Evolutionary conservation across 2,113 vertebrate species (phyloP).

Genomic region (Mesitornis unicolor): DNA sequence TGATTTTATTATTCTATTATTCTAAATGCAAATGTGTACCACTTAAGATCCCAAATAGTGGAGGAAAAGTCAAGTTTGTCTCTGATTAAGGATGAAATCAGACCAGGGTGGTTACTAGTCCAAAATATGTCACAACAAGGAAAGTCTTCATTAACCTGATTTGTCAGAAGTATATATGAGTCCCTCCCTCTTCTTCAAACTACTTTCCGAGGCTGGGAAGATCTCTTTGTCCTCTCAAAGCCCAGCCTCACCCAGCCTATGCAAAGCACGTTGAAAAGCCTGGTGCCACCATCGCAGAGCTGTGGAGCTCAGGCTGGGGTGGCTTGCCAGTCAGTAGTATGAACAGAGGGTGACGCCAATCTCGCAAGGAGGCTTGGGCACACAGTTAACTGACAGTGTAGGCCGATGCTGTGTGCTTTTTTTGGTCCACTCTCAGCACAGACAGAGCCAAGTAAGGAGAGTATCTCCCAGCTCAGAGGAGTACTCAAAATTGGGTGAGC

Average conservation of each 20-base stretch:
- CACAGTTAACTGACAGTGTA: not conserved
- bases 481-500: too few relatives aligned
- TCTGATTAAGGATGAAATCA: rapidly evolving
- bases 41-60: not conserved
- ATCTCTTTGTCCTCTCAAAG: not conserved
- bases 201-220: not conserved
- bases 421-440: rapidly evolving
- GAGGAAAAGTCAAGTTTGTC: not conserved
- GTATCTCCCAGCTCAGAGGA: not conserved
- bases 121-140: not conserved
- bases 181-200: not conserved
- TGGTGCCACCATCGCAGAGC: rapidly evolving
- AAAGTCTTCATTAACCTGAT: not conserved
- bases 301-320: not conserved
- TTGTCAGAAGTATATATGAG: not conserved
- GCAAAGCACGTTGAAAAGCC: not conserved
- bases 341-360: not conserved
- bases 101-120: not conserved
- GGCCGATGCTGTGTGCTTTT: not conserved
- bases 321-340: not conserved
- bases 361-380: rapidly evolving
- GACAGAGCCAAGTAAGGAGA: not conserved
- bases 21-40: rapidly evolving
- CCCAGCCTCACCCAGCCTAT: not conserved
- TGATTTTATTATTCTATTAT: too few relatives aligned